Percentiles rank a stretch among this genome's conserved stretches.
phyloP scores from a whole-genome alignment of 2,888 invertebrate species.

The Sminthurinus aureus region DNA sequence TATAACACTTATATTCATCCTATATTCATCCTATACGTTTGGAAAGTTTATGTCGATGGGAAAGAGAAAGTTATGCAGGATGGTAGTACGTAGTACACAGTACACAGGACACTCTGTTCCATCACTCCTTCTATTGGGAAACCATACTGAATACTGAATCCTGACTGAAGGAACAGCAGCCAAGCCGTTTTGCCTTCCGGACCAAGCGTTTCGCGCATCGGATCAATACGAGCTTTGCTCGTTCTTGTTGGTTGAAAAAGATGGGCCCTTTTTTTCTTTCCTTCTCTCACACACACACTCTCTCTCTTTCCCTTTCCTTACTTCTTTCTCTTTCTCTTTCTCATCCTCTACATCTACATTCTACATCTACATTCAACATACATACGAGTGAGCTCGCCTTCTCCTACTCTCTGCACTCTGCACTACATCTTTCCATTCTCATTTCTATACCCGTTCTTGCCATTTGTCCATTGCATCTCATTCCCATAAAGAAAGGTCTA shows the following conservation, averaged over 20 bases:
- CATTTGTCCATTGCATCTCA: neutral
- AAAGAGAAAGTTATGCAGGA: slow-evolving; percentile 8
- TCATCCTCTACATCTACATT: neutral
- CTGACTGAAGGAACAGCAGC: slow-evolving; percentile 32
- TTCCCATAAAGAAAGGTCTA: neutral
- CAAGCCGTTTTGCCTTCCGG: slow-evolving; percentile 38
- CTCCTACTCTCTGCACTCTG: neutral
- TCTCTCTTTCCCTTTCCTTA: slow-evolving; percentile 4
- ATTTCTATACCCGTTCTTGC: neutral
- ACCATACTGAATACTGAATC: slow-evolving; percentile 28
- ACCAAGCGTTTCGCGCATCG: slow-evolving; percentile 45
- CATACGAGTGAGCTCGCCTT: neutral
- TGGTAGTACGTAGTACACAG: neutral
- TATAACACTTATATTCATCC: neutral
- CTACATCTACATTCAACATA: neutral
- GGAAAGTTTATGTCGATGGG: neutral
- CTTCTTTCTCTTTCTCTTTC: neutral
- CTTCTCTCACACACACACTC: slow-evolving; percentile 2
- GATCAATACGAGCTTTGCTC: slow-evolving; percentile 46
- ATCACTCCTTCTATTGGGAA: slow-evolving; percentile 29
- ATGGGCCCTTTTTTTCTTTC: slow-evolving; percentile 35
- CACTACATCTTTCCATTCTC: neutral
- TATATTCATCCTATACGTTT: neutral
- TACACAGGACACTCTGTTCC: neutral
- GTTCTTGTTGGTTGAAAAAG: slow-evolving; percentile 31